Conservation (phyloP, 1,140 invertebrate species). For the Trichomalopsis sarcophagae region DNA sequence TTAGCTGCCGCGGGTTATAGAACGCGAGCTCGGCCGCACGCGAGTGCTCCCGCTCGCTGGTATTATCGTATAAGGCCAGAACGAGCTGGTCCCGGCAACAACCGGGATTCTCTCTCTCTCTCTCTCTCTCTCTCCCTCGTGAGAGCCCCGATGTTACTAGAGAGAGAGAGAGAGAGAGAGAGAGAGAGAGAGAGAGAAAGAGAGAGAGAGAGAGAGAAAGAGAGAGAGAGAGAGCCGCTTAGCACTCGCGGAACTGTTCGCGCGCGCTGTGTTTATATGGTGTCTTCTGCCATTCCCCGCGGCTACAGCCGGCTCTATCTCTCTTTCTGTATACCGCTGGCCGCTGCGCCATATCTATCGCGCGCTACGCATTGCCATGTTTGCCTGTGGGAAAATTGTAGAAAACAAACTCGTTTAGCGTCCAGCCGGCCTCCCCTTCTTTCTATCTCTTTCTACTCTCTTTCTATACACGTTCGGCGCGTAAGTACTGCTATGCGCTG, state of each 20-base stretch:
- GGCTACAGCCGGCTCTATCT: conserved; percentile 48
- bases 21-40: conserved; percentile 48
- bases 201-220: too few relatives aligned
- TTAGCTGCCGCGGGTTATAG: conserved; percentile 47
- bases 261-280: conserved; percentile 69
- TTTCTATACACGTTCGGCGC: background rate
- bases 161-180: too few relatives aligned
- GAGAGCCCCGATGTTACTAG: too few relatives aligned
- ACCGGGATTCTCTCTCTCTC: conserved; percentile 63
- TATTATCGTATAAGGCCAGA: conserved; percentile 71
- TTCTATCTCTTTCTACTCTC: conserved; percentile 43
- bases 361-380: conserved; percentile 62
- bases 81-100: conserved; percentile 66
- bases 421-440: conserved; percentile 48
- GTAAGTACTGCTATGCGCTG: background rate
- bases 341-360: conserved; percentile 62
- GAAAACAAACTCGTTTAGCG: conserved; percentile 73
- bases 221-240: conserved; percentile 52
- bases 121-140: too few relatives aligned
- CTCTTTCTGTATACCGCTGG: conserved; percentile 60
- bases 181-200: too few relatives aligned
- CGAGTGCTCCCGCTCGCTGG: conserved; percentile 54
- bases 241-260: conserved; percentile 71
- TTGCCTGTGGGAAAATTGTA: conserved; percentile 71
- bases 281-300: conserved; percentile 66